Evolutionary conservation across 2,888 invertebrate genomes (phyloP), one percentile per base, ranked within the genome.

Genomic region (Sepioteuthis lessoniana): DNA sequence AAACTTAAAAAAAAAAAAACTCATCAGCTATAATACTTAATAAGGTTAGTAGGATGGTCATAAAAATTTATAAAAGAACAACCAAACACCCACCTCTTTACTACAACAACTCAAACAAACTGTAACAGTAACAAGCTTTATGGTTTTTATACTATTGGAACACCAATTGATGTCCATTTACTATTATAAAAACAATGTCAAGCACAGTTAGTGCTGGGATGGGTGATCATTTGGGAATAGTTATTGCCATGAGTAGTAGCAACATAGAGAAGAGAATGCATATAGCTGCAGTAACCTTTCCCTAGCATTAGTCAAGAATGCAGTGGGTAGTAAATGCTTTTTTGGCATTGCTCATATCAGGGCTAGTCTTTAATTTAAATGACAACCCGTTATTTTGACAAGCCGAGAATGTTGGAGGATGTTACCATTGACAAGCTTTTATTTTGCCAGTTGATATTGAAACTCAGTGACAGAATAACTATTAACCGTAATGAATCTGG

Each of bases 261-360:
- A 76, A 76, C n/a, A n/a, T 25, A 55, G 25, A 4, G 10, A 1
- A 76, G 76, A 4, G 76, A 4, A n/a, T 55, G 55, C 76, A 76
- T 35, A 4, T 76, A n/a, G n/a, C 76, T 76, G 76, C 76, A n/a
- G n/a, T 76, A n/a, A 76, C 76, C 76, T n/a, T 76, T 76, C n/a
- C 76, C 76, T 76, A 76, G 10, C n/a, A 76, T 76, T 76, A 76
- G 76, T n/a, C 76, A 76, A 76, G 76, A 76, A 76, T 76, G 76
- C 35, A 16, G 76, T n/a, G 76, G n/a, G 76, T 13, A 76, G 76
- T n/a, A 13, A 35, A 35, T 2, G 76, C n/a, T n/a, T 55, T 55
- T 55, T 55, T 16, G 13, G 35, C 76, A 76, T 76, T 76, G 76
- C 76, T 76, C 76, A 76, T 76, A 76, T 76, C 76, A n/a, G 55